A percentile compares a stretch with the other conserved stretches of the same genome.
phyloP scores from a whole-genome alignment of 1,140 invertebrate species.

The Drosophila paulistorum region DNA sequence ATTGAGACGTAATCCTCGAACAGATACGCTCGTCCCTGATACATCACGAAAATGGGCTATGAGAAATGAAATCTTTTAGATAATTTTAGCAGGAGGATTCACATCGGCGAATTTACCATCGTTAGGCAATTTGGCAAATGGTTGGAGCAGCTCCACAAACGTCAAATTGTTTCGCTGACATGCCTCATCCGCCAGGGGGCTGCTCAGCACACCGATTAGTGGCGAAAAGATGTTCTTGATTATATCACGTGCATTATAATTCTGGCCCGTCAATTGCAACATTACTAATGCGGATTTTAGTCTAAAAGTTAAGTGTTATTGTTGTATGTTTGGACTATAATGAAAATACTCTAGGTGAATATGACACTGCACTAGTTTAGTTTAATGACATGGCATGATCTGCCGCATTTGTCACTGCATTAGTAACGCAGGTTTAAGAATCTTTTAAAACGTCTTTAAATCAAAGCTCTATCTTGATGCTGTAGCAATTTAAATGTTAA shows the following conservation, averaged over 20 bases:
- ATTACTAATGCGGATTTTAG: constrained; percentile 55
- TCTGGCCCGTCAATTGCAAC: constrained; percentile 82
- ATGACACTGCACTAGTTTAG: not conserved
- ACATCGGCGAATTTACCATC: constrained; percentile 86
- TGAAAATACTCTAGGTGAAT: not conserved
- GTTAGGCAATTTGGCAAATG: constrained; percentile 91
- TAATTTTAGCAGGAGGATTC: not conserved
- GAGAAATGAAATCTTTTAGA: not conserved
- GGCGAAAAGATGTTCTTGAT: constrained; percentile 95
- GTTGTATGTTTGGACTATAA: constrained; percentile 1
- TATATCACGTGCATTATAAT: constrained; percentile 90
- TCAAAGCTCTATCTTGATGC: not conserved
- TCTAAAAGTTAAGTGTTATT: not conserved
- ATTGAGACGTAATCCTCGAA: constrained; percentile 92
- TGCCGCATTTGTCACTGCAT: not conserved
- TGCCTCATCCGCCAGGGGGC: constrained; percentile 90
- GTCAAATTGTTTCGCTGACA: constrained; percentile 96
- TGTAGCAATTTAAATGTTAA: not conserved
- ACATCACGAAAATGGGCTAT: constrained; percentile 93
- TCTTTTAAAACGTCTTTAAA: not conserved
- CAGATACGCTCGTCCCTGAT: constrained; percentile 87
- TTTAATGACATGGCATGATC: not conserved
- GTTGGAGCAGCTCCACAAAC: constrained; percentile 95
- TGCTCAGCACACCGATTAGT: constrained; percentile 92
- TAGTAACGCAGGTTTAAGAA: not conserved